Evolutionary conservation across 2,113 vertebrate species (phyloP), one percentile per base, ranked within the genome.

Genomic region (Spermophilus dauricus): DNA sequence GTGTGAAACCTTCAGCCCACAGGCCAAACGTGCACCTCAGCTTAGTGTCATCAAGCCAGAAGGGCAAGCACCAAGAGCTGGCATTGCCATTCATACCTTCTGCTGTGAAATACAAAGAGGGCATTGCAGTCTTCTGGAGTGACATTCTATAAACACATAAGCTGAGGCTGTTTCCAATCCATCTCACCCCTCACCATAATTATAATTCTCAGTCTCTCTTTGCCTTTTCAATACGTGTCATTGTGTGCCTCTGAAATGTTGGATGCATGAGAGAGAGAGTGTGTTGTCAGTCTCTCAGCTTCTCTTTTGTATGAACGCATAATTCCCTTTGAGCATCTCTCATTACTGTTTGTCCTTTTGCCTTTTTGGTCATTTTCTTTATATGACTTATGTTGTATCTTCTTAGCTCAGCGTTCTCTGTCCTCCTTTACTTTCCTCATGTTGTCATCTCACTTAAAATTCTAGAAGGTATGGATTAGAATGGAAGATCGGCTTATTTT

Each of bases 101-200:
- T 88, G 77, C 87, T 51, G 48, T 86, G 81, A 94, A 69, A 69
- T 30, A 72, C 70, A 84, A 63, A 56, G 69, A 80, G 48, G 78
- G 14, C n/a, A 22, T 14, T 63, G 16, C 30, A 45, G 61, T 89
- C 53, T 81, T 85, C 77, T 34, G 39, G 72, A 63, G 16, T 18
- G n/a, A 56, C 82, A 39, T 61, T 45, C 56, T 78, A 48, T 70
- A 93, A 86, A 75, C n/a, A 51, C 48, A 28, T 18, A 42, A 48
- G 8, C 86, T 53, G 32, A 45, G 4, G 32, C 26, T 42, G 2
- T 39, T 77, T 58, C n/a, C 58, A 42, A 13, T 17, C 32, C 76
- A 32, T 16, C 65, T 73, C 39, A 72, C 34, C 39, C 37, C 12
- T 53, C 1, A 0, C 14, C 56, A 34, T 83, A 58, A 65, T 78